Conservation (phyloP, 2,113 vertebrate genomes). For the Cervus canadensis region DNA sequence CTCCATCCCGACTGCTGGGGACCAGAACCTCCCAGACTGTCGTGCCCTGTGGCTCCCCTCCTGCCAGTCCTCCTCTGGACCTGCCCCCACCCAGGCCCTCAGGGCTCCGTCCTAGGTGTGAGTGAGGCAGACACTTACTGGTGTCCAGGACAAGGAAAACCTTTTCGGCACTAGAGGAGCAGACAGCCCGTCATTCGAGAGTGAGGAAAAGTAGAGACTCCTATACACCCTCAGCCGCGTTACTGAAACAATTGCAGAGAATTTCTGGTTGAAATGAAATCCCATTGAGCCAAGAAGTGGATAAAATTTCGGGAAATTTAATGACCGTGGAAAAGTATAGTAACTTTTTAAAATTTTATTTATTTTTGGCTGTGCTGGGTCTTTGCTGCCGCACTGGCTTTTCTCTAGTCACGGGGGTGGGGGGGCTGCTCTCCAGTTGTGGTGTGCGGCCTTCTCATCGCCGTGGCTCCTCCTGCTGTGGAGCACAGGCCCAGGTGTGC, state of each 20-base stretch:
- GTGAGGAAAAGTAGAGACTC: not conserved
- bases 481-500: not conserved
- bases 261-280: not conserved
- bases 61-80: not conserved
- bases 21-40: not conserved
- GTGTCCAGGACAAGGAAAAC: not conserved
- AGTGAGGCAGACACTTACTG: not conserved
- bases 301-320: not conserved
- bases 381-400: not conserved
- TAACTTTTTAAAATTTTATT: not conserved
- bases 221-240: rapidly evolving
- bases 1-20: not conserved
- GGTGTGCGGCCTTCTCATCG: not conserved
- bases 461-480: not conserved
- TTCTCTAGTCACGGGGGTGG: not conserved
- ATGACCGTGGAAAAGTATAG: not conserved
- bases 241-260: not conserved
- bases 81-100: not conserved
- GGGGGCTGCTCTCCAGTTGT: not conserved
- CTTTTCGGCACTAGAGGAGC: not conserved
- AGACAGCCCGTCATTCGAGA: not conserved
- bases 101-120: not conserved
- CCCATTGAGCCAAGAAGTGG: not conserved
- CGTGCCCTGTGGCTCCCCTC: not conserved
- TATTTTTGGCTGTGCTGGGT: not conserved